phyloP scores from a whole-genome alignment of 1,140 invertebrate genomes.

The Parapsyche elsis region DNA sequence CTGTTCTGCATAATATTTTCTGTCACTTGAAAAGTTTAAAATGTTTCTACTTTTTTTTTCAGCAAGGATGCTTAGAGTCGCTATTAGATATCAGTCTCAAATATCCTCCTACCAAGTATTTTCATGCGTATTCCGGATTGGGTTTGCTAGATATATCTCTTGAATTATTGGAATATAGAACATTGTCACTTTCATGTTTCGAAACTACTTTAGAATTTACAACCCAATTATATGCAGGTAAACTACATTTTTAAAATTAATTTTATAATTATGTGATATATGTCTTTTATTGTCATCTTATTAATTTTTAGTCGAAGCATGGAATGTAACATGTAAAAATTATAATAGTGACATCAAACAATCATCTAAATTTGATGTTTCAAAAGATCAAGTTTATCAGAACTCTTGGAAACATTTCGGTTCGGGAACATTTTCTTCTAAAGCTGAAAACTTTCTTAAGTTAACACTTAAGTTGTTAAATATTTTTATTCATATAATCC shows the following conservation, averaged over 20 bases:
- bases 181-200: constrained; percentile 58
- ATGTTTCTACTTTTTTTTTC: constrained; percentile 7
- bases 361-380: constrained; percentile 13
- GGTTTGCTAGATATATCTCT: constrained; percentile 61
- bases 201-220: constrained; percentile 60
- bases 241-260: constrained; percentile 17
- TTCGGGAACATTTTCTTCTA: constrained; percentile 62
- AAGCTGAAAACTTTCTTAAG: constrained; percentile 73
- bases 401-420: constrained; percentile 69
- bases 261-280: constrained; percentile 33
- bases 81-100: constrained; percentile 59
- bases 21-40: background rate
- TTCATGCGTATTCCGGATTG: constrained; percentile 59
- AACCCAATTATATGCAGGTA: constrained; percentile 63
- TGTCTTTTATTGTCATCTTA: constrained; percentile 14
- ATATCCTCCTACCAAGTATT: constrained; percentile 62
- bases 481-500: constrained; percentile 80
- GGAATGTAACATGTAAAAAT: constrained; percentile 60
- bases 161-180: constrained; percentile 61
- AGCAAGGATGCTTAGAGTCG: constrained; percentile 65
- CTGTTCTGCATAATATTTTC: background rate
- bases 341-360: constrained; percentile 42
- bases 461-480: constrained; percentile 79
- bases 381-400: background rate
- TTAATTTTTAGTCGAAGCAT: constrained; percentile 62